Conservation (phyloP, 2,797 vertebrate genomes). For the Siniperca scherzeri region DNA sequence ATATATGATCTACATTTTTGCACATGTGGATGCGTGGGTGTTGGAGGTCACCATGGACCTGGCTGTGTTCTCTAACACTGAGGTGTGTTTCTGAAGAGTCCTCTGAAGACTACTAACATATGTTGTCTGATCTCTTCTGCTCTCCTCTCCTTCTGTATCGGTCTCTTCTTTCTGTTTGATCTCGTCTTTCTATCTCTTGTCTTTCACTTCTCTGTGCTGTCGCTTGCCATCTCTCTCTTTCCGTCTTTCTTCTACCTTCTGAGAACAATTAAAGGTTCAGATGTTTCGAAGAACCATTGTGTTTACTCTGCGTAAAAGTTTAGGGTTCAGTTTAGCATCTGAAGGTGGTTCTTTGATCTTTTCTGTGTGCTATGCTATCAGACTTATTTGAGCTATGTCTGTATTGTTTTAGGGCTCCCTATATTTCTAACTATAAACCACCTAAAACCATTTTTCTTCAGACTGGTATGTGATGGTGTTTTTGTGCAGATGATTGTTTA, state of each 20-base stretch:
- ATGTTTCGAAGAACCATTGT: conserved; percentile 23
- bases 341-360: conserved; percentile 52
- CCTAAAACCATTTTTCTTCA: conserved; percentile 6
- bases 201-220: conserved; percentile 52
- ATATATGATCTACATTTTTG: background rate
- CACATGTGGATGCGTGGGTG: background rate
- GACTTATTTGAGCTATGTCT: conserved; percentile 25
- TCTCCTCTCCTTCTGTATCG: conserved; percentile 28
- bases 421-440: conserved; percentile 13
- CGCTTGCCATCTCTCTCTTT: conserved; percentile 31
- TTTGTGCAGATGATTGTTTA: background rate
- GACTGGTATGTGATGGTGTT: background rate
- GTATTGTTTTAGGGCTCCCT: conserved; percentile 33
- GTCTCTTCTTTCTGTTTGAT: conserved; percentile 62
- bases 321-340: conserved; percentile 33
- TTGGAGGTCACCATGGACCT: conserved; percentile 52
- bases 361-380: conserved; percentile 3
- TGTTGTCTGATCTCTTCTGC: conserved; percentile 59
- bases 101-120: conserved; percentile 58
- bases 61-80: conserved; percentile 42
- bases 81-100: conserved; percentile 40
- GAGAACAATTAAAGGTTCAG: conserved; percentile 37
- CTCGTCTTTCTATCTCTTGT: conserved; percentile 56
- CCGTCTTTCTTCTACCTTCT: conserved; percentile 25
- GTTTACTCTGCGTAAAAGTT: conserved; percentile 46